Evolutionary conservation across 2,113 vertebrate genomes (phyloP), one percentile per base, ranked within the genome.

Genomic region (Pelusios castaneus): DNA sequence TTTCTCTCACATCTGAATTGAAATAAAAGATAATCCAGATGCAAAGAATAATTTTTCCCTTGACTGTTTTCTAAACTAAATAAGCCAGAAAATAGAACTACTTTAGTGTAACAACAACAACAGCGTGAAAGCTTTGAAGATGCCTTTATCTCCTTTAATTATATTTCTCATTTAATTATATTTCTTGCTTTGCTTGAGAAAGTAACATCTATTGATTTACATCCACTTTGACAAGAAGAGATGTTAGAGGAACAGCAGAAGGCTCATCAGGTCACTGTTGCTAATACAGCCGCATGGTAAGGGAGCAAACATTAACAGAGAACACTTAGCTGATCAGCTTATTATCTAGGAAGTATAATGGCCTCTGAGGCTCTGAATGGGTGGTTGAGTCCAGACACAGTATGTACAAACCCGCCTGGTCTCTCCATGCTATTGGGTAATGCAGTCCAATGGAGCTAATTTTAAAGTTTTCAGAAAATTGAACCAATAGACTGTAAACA

Each of bases 151-250:
- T 90, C 80, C 73, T 91, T 86, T 94, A 96, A 97, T 94, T 95
- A 86, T 92, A 87, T 92, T 96, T 96, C 70, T 14, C 58, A 52
- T 86, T 92, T 95, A 91, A 85, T 81, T 88, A 89, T 45, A 45
- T 91, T 95, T 88, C 84, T 2, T 1, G n/a, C 83, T 43, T 29
- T 56, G 85, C 84, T 94, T 54, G 81, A 67, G 47, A 88, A 97
- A 70, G 95, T 85, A 96, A 92, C 95, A 93, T 91, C 82, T 95
- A 96, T 96, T 92, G 96, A 96, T 96, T 93, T 95, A 96, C 91
- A 95, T 87, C 82, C 86, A 80, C 94, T 95, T 87, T 92, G 93
- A 95, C 27, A 12, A 82, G 94, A 34, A 92, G 85, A 93, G 58
- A 70, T 90, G 88, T 84, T 95, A 94, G 49, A 92, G 92, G 91